A percentile compares a stretch with the other conserved stretches of the same genome.
phyloP scores from a whole-genome alignment of 2,888 invertebrate genomes.

The Lypha dubia region DNA sequence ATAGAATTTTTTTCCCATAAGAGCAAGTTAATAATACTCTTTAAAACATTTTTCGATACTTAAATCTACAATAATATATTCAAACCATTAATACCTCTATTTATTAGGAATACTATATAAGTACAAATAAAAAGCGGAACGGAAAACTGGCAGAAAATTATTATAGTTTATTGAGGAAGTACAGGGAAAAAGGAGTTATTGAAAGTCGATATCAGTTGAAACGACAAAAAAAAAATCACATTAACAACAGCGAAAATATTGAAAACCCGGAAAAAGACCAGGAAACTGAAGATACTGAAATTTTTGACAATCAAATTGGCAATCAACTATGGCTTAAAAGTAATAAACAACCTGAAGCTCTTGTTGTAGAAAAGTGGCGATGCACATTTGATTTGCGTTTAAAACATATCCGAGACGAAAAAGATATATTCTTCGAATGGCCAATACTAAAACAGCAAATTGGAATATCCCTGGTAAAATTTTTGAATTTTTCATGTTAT shows the following conservation, averaged over 20 bases:
- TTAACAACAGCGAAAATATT: conserved; percentile 42
- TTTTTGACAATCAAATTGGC: conserved; percentile 37
- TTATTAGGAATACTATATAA: conserved; percentile 60
- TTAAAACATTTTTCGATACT: conserved; percentile 35
- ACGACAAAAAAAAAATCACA: conserved; percentile 50
- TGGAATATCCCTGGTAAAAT: conserved; percentile 45
- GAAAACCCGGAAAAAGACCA: conserved; percentile 40
- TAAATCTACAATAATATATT: conserved; percentile 36
- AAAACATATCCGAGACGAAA: conserved; percentile 38
- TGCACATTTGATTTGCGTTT: conserved; percentile 35
- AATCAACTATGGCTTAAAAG: conserved; percentile 47
- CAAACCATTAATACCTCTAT: conserved; percentile 47
- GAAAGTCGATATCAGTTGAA: conserved; percentile 51
- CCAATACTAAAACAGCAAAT: conserved; percentile 39
- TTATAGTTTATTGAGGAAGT: conserved; percentile 48
- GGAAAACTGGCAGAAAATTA: conserved; percentile 42
- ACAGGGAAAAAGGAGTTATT: conserved; percentile 52
- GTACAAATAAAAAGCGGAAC: conserved; percentile 53
- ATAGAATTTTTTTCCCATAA: conserved; percentile 38
- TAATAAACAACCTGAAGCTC: conserved; percentile 52
- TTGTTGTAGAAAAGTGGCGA: conserved; percentile 50
- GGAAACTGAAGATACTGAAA: conserved; percentile 33
- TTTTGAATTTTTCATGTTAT: conserved; percentile 31
- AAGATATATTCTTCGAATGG: conserved; percentile 49
- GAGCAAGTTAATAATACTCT: conserved; percentile 38